These are phyloP conservation scores for Limanda limanda DNA, from an alignment of 2,113 vertebrate species.

Conservation along the genomic window DNA sequence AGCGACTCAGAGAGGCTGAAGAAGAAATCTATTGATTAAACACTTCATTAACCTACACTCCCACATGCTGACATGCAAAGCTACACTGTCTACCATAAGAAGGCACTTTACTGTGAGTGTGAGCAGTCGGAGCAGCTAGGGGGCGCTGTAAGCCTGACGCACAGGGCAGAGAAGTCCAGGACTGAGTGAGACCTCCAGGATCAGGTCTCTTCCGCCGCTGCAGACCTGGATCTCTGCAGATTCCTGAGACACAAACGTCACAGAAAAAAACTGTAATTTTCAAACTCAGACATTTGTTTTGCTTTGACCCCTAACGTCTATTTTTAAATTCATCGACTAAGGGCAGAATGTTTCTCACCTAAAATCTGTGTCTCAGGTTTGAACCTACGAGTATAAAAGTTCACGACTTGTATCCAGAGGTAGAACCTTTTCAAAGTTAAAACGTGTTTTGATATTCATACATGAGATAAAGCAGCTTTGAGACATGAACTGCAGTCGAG, in stretches of 20 bases:
- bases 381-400: too few relatives aligned
- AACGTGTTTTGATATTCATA: too few relatives aligned
- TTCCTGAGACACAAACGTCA: conserved; percentile 32
- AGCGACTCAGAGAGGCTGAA: conserved; percentile 31
- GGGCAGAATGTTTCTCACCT: too few relatives aligned
- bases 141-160: conserved; percentile 9
- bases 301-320: too few relatives aligned
- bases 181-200: not conserved
- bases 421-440: too few relatives aligned
- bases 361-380: too few relatives aligned
- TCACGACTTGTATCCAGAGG: too few relatives aligned
- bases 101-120: not conserved
- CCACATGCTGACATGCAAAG: not conserved
- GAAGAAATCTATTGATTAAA: not conserved
- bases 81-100: conserved; percentile 39
- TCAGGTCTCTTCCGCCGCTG: conserved; percentile 32
- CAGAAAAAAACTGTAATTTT: not conserved
- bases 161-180: conserved; percentile 26
- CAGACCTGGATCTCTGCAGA: conserved; percentile 54
- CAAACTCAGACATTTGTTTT: too few relatives aligned
- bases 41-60: too few relatives aligned
- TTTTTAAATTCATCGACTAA: too few relatives aligned
- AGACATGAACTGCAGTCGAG: too few relatives aligned
- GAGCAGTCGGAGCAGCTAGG: not conserved
- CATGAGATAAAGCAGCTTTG: too few relatives aligned